phyloP scores from a whole-genome alignment of 2,113 vertebrate genomes.

The Dicentrarchus labrax region DNA sequence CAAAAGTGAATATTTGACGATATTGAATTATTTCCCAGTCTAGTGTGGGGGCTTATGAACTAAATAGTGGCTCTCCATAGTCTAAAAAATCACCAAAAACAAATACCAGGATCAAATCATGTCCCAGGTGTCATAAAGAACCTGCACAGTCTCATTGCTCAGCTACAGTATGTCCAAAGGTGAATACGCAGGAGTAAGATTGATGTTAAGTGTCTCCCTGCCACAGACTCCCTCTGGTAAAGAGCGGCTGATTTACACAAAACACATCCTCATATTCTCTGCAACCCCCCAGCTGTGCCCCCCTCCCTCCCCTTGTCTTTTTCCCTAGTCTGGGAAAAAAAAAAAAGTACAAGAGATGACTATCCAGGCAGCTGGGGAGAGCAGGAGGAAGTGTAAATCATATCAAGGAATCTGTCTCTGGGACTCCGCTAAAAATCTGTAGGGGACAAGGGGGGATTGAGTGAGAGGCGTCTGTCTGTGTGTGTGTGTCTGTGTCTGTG shows the following conservation, averaged over 20 bases:
- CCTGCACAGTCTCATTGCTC: constrained; percentile 19
- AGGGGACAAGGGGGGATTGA: constrained; percentile 36
- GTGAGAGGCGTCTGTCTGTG: constrained; percentile 8
- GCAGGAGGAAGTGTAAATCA: constrained; percentile 60
- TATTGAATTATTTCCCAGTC: neutral
- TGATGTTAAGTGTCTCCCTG: constrained; percentile 20
- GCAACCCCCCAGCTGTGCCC: neutral
- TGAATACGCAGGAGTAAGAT: neutral
- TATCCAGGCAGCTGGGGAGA: constrained; percentile 63
- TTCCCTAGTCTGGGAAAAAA: constrained; percentile 10
- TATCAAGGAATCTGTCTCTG: constrained; percentile 56
- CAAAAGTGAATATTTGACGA: neutral
- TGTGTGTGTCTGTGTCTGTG: constrained; percentile 27
- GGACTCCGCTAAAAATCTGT: constrained; percentile 20
- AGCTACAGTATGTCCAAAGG: neutral
- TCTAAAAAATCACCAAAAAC: neutral
- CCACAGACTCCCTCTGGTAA: constrained; percentile 48
- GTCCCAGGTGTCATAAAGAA: constrained; percentile 21
- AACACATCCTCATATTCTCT: constrained; percentile 34
- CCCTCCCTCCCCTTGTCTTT: neutral
- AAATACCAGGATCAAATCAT: neutral
- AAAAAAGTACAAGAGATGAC: constrained; percentile 24
- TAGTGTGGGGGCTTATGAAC: neutral
- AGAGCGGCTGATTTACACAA: constrained; percentile 55
- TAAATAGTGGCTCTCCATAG: neutral